Conservation (phyloP, 35 echinoderm and acorn worm species). For the Ophiothrix spiculata region DNA sequence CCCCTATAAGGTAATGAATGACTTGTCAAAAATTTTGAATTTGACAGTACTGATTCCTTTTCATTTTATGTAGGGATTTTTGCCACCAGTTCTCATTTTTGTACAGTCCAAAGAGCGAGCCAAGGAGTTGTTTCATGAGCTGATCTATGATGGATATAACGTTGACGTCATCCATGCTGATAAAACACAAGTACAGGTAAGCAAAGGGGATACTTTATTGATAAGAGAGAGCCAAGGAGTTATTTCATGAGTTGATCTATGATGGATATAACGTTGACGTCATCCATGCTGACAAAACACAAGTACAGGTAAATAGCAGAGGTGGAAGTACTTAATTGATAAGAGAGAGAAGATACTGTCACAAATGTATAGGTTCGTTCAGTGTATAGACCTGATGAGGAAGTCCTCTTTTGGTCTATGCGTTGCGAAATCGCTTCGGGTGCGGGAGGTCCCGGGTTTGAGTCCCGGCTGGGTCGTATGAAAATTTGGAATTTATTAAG, state of each 20-base stretch:
- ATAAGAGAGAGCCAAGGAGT: slow-evolving; percentile 85
- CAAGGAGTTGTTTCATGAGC: slow-evolving; percentile 94
- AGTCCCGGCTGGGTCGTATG: no score
- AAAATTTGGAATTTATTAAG: no score
- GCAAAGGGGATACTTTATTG: not conserved
- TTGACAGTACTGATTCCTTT: no score
- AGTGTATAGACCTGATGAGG: no score
- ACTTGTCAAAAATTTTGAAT: no score
- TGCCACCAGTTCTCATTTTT: slow-evolving; percentile 91
- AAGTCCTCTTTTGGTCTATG: no score
- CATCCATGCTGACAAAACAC: slow-evolving; percentile 92
- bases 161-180: slow-evolving; percentile 97
- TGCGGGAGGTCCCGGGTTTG: no score
- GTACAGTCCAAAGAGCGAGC: slow-evolving; percentile 97
- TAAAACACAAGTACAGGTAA: slow-evolving; percentile 90
- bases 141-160: slow-evolving; percentile 95
- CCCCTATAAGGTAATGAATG: no score
- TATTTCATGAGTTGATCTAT: slow-evolving; percentile 96
- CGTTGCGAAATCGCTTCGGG: no score
- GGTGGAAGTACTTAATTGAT: not conserved
- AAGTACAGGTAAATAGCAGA: slow-evolving; percentile 59
- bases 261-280: slow-evolving; percentile 97
- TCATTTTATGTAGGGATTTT: slow-evolving; percentile 80
- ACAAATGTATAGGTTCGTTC: not conserved
- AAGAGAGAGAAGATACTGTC: not conserved